Conservation (phyloP, 1,140 invertebrate species). For the Heliconius hermathena region DNA sequence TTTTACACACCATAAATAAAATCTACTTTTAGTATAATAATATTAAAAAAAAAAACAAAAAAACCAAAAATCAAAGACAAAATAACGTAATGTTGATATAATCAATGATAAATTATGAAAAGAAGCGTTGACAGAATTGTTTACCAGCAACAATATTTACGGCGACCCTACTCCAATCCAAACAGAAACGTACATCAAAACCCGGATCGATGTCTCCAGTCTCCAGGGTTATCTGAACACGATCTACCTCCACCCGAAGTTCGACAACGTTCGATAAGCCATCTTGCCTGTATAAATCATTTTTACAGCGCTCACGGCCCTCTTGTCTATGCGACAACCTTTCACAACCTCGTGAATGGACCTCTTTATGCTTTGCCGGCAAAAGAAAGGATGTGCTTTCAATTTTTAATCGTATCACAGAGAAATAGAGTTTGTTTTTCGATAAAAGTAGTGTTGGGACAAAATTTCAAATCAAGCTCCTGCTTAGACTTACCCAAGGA, state of each 20-base stretch:
- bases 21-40: neutral
- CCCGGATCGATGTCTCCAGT: constrained; percentile 33
- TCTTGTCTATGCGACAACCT: constrained; percentile 64
- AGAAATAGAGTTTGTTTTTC: neutral
- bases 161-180: constrained; percentile 18
- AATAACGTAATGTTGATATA: neutral
- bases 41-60: neutral
- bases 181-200: constrained; percentile 32
- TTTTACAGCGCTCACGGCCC: constrained; percentile 55
- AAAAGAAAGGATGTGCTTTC: constrained; percentile 34
- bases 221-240: constrained; percentile 46
- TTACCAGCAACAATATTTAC: constrained; percentile 32
- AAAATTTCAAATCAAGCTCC: constrained; percentile 41
- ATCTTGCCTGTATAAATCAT: constrained; percentile 67
- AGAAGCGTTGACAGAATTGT: constrained; percentile 32
- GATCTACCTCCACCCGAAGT: constrained; percentile 56
- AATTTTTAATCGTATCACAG: neutral
- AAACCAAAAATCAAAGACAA: neutral
- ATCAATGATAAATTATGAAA: constrained; percentile 33
- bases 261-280: constrained; percentile 62
- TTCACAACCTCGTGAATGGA: constrained; percentile 61
- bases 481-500: constrained; percentile 56
- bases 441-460: neutral
- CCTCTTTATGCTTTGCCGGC: constrained; percentile 57
- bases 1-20: neutral